Conservation (phyloP, 2,113 vertebrate species). For the Terrapene triunguis region DNA sequence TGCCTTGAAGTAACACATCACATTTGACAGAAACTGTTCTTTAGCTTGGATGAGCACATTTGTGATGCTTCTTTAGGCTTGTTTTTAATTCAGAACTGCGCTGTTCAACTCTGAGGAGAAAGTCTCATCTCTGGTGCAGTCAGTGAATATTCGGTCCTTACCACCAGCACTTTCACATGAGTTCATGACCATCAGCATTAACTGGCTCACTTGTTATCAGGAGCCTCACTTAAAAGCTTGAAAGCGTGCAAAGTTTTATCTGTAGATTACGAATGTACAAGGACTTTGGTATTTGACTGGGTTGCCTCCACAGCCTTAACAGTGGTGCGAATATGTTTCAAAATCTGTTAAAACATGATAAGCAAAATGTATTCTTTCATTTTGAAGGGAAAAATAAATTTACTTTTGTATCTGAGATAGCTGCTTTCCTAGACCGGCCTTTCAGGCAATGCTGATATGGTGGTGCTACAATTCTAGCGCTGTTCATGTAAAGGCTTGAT, state of each 20-base stretch:
- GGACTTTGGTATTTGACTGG: conserved; percentile 35
- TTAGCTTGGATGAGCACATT: neutral
- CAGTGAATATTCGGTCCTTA: neutral
- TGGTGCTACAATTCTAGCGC: conserved; percentile 8
- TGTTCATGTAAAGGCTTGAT: neutral
- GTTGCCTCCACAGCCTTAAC: conserved; percentile 6
- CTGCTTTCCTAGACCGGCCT: neutral
- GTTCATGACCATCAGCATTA: neutral
- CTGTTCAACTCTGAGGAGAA: neutral
- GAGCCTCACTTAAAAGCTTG: conserved; percentile 48
- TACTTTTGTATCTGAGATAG: conserved; percentile 51
- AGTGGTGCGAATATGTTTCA: conserved; percentile 64
- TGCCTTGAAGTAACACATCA: neutral
- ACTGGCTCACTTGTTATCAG: conserved; percentile 11
- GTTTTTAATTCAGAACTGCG: neutral
- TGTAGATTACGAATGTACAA: conserved; percentile 41
- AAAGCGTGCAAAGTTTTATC: conserved; percentile 37
- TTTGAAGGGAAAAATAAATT: conserved; percentile 54
- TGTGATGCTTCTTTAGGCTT: neutral
- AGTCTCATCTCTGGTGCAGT: neutral
- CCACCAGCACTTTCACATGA: neutral
- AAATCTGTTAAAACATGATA: conserved; percentile 62
- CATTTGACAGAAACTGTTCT: neutral
- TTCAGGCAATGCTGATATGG: conserved; percentile 35
- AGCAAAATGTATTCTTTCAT: conserved; percentile 25